A percentile compares a stretch with the other conserved stretches of the same genome.
Conservation (phyloP, 2,888 invertebrate species). For the Volucella zonaria region DNA sequence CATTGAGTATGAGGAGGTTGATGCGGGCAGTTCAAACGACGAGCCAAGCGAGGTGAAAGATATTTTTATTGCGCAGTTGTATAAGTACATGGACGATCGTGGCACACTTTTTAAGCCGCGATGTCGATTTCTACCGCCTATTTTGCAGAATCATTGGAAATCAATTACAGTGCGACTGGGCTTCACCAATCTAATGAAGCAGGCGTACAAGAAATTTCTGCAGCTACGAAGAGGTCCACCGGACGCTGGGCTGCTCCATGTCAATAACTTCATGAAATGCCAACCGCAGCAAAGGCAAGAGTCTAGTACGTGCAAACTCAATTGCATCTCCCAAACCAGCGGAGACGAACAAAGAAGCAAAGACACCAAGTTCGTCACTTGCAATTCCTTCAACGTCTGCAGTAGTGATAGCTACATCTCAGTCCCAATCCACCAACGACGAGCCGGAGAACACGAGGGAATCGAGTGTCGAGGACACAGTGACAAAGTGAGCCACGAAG, state of each 20-base stretch:
- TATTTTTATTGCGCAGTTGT: slow-evolving; percentile 97
- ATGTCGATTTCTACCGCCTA: slow-evolving; percentile 94
- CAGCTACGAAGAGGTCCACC: slow-evolving; percentile 97
- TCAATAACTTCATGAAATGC: slow-evolving; percentile 91
- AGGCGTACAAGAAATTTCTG: slow-evolving; percentile 93
- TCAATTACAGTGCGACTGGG: slow-evolving; percentile 93
- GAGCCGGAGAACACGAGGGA: slow-evolving; percentile 82
- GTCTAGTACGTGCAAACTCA: slow-evolving; percentile 91
- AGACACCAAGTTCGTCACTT: slow-evolving; percentile 71
- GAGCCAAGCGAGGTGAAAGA: slow-evolving; percentile 98
- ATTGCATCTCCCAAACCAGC: slow-evolving; percentile 82
- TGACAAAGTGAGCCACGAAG: slow-evolving; percentile 75
- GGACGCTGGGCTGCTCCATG: slow-evolving; percentile 96
- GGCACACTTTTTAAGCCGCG: slow-evolving; percentile 97
- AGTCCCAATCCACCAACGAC: slow-evolving; percentile 78
- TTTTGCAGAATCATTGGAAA: slow-evolving; percentile 95
- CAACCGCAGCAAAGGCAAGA: slow-evolving; percentile 90
- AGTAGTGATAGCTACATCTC: slow-evolving; percentile 70
- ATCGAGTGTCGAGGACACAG: slow-evolving; percentile 79
- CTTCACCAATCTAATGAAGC: slow-evolving; percentile 92
- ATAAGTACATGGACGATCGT: slow-evolving; percentile 99
- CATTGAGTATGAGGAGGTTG: slow-evolving; percentile 88
- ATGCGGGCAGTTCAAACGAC: slow-evolving; percentile 90
- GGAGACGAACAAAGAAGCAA: slow-evolving; percentile 78
- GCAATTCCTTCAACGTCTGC: slow-evolving; percentile 73